A percentile compares a stretch with the other conserved stretches of the same genome.
Evolutionary conservation across 2,888 invertebrate genomes (phyloP).

Genomic region (Dione vanillae): DNA sequence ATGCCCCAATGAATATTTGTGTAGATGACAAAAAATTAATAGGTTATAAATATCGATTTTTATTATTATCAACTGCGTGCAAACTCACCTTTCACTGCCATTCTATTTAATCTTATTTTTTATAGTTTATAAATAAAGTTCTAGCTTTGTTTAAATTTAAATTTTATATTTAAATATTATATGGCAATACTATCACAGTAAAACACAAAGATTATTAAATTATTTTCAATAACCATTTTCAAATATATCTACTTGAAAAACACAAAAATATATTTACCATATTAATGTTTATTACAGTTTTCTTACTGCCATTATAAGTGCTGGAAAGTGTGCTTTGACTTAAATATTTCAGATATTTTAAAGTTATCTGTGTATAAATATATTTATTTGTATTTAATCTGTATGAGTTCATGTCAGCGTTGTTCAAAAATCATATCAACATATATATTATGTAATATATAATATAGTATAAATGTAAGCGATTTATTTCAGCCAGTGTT

Average conservation of each 20-base stretch:
- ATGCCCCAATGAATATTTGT: conserved; percentile 26
- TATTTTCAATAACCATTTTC: not conserved
- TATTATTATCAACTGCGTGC: not conserved
- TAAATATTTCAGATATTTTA: too few species aligned
- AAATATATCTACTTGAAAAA: not conserved
- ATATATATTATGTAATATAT: conserved; percentile 7
- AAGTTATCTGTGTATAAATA: conserved; percentile 1
- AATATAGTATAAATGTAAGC: conserved; percentile 6
- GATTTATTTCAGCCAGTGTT: conserved; percentile 2
- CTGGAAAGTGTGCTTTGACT: conserved; percentile 8
- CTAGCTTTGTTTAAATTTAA: not conserved
- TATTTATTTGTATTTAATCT: conserved; percentile 6
- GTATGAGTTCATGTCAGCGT: not conserved
- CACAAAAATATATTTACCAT: not conserved
- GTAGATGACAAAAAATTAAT: conserved; percentile 2
- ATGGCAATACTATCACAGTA: not conserved
- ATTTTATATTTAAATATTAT: too few species aligned
- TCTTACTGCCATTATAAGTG: not conserved
- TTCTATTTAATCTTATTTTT: conserved; percentile 6
- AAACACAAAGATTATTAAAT: not conserved
- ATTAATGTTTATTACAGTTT: not conserved
- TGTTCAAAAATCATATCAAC: conserved; percentile 22
- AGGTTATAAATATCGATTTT: not conserved
- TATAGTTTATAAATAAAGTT: not conserved
- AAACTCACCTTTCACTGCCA: conserved; percentile 20